Base-by-base conservation (phyloP, 2,888 invertebrate genomes). In the Ennomos fuscantarius region DNA sequence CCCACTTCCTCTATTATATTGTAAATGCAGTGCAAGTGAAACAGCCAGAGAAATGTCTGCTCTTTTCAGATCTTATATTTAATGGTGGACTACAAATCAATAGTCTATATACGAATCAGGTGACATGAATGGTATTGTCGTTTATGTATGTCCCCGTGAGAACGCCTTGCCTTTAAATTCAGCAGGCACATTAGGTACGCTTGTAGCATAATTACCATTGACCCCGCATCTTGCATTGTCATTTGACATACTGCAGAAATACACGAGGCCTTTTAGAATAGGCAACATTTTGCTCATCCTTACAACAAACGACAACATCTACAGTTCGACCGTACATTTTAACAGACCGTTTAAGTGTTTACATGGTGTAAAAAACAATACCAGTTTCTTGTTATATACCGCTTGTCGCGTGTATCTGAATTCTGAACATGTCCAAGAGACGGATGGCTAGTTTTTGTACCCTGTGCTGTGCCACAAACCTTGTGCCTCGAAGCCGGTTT, bases 81-180 rank as follows among this genome's bases (percentile, higher is more conserved):
- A 15, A 15, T 15, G 15, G n/a, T 15, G 15, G 1, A 24, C 6
- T 24, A 6, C 36, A 46, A 55, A 52, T 65, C 64, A 65, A 62
- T 60, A 69, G 60, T 64, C 51, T 47, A 63, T 57, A 63, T 42
- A 45, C 57, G 56, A 53, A 55, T 54, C 41, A 63, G 41, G 32
- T 56, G 44, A 60, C 60, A 52, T 47, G 62, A 47, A 31, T 50
- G 53, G 37, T 48, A 45, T 51, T 45, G 48, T 53, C 52, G 50
- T 53, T 24, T 24, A 24, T 24, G 24, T 24, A 24, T 58, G 73
- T 76, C 76, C 65, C 66, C 72, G 70, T 74, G 73, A 69, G 75
- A 78, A 74, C 65, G 60, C 50, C 54, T 59, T 62, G 63, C 69
- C 66, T 78, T 69, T 68, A 66, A 66, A 80, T 78, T 76, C 68